Percentiles rank a stretch among this genome's conserved stretches.
Conservation (phyloP, 2,888 invertebrate genomes). For the Xestia xanthographa region DNA sequence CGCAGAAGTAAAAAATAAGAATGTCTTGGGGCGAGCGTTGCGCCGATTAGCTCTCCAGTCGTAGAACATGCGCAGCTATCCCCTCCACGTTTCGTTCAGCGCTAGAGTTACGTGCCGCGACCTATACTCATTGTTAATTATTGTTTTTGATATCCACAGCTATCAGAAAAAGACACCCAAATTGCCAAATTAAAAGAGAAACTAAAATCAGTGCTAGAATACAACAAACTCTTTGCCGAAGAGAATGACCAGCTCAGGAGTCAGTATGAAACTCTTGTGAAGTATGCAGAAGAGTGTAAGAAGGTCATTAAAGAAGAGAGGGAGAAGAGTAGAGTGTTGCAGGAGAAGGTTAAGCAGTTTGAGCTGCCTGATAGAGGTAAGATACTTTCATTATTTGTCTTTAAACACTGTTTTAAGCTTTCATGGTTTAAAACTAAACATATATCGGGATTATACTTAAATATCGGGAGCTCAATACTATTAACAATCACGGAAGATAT, state of each 20-base stretch:
- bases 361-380: slow-evolving; percentile 85
- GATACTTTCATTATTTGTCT: slow-evolving; percentile 1
- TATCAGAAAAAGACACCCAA: slow-evolving; percentile 91
- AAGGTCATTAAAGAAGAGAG: slow-evolving; percentile 87
- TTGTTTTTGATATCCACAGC: slow-evolving; percentile 73
- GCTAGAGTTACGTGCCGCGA: too few relatives aligned
- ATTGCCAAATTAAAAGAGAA: slow-evolving; percentile 92
- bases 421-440: too few relatives aligned
- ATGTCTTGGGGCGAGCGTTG: too few relatives aligned
- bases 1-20: too few relatives aligned
- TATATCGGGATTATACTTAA: too few relatives aligned
- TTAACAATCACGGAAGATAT: too few relatives aligned
- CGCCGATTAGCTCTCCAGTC: too few relatives aligned
- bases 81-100: too few relatives aligned
- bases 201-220: slow-evolving; percentile 89
- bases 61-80: too few relatives aligned
- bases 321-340: slow-evolving; percentile 78
- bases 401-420: too few relatives aligned
- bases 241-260: slow-evolving; percentile 91
- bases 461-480: too few relatives aligned
- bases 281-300: slow-evolving; percentile 89
- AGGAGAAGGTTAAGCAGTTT: slow-evolving; percentile 83
- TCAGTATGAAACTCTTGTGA: slow-evolving; percentile 87
- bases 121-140: background rate
- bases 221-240: slow-evolving; percentile 91